Conservation (phyloP, 2,113 vertebrate species). For the Ancistrus triradiatus region DNA sequence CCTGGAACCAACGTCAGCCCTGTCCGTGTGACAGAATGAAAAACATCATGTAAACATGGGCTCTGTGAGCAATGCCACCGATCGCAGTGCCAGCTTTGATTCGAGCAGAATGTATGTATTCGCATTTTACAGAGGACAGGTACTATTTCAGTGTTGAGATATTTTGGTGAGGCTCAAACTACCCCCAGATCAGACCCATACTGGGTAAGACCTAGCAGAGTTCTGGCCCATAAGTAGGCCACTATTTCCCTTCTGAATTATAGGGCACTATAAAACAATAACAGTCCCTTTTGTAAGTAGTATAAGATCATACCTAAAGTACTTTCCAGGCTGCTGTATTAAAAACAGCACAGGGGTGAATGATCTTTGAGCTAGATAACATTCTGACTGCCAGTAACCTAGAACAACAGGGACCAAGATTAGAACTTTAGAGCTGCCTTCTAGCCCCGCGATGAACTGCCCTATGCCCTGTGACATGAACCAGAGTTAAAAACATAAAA, state of each 20-base stretch:
- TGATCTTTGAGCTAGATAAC: too few species aligned
- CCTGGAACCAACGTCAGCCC: too few species aligned
- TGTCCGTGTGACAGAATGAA: too few species aligned
- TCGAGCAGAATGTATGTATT: not conserved
- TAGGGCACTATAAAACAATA: slow-evolving; percentile 1
- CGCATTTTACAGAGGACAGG: not conserved
- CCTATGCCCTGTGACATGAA: too few species aligned
- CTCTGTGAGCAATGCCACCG: too few species aligned
- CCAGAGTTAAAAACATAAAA: too few species aligned
- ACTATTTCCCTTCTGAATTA: slow-evolving; percentile 21
- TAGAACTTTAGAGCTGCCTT: too few species aligned
- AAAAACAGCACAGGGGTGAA: too few species aligned
- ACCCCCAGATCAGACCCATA: slow-evolving; percentile 37
- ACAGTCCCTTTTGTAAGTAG: not conserved
- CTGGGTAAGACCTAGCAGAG: slow-evolving; percentile 43
- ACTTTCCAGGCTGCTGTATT: not conserved
- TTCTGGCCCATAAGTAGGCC: slow-evolving; percentile 44
- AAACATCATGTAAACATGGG: too few species aligned
- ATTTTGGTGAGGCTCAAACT: slow-evolving; percentile 40
- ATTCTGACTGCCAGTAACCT: too few species aligned
- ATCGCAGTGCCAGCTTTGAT: not conserved
- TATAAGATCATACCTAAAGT: not conserved
- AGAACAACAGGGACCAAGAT: too few species aligned
- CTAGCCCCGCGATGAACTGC: too few species aligned
- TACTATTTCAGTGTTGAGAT: slow-evolving; percentile 24